Base-by-base conservation (phyloP, 2,797 vertebrate genomes). In the Coendou prehensilis region DNA sequence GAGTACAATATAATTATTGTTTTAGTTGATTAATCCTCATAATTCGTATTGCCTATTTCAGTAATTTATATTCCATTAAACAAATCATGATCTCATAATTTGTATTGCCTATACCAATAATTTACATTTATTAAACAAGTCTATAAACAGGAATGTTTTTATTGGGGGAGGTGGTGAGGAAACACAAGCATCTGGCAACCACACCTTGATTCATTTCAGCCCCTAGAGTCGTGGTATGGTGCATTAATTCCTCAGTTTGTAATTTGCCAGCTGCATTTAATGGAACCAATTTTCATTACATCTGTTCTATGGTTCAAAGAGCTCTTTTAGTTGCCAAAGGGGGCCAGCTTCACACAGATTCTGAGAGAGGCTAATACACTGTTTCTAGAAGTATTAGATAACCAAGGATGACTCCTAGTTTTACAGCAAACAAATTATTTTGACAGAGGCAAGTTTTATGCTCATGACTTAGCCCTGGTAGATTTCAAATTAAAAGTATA, bases 261-360 rank as follows among this genome's bases (percentile, higher is more conserved):
- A 98, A 99, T 98, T 98, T 98, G 96, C 98, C 98, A 99, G 98
- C 98, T 99, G 97, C 98, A 98, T 97, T 98, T 98, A 98, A 97
- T 98, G 98, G 98, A 99, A 98, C 98, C 98, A 98, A 98, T 99
- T 98, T 98, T 98, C 98, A 98, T 98, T 99, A 98, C 98, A 98
- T 98, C 98, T 99, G 98, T 98, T 98, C 98, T 98, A 98, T 98
- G 98, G 98, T 98, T 99, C 98, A 99, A 99, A 98, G 98, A 98
- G 96, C 97, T 98, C 97, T 98, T 98, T 98, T 94, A 98, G 97
- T 99, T 98, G 98, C 98, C 98, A 98, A 98, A 98, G 98, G 98
- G 98, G 96, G 96, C 95, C 96, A 97, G 98, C 98, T 98, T 98
- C 97, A 97, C 96, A 98, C 97, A 98, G 98, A 98, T 98, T 98